Percentiles rank a stretch among this genome's conserved stretches.
Conservation (phyloP, 2,797 vertebrate species). For the Pelobates cultripes region DNA sequence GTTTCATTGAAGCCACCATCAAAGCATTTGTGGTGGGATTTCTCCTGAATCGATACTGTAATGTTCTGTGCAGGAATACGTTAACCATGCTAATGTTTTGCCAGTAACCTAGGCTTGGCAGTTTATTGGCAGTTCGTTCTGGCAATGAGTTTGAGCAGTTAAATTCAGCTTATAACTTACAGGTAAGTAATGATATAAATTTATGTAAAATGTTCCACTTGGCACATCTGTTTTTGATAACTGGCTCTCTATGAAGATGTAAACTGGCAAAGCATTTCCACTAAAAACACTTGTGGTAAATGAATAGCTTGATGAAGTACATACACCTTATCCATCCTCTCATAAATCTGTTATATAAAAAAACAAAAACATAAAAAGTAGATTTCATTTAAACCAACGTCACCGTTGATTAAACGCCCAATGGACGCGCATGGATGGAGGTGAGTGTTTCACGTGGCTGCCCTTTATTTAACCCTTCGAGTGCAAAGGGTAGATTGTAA, state of each 20-base stretch:
- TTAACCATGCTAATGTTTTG: conserved; percentile 62
- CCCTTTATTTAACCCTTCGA: too few relatives aligned
- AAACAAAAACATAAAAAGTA: neutral
- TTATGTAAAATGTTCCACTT: conserved; percentile 69
- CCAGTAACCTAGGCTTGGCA: conserved; percentile 66
- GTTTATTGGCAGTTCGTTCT: conserved; percentile 66
- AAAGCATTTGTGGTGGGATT: conserved; percentile 68
- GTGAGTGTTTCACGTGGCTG: too few relatives aligned
- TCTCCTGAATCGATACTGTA: conserved; percentile 62
- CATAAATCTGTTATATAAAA: neutral
- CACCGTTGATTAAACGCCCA: neutral
- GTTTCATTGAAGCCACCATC: conserved; percentile 65
- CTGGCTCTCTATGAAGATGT: conserved; percentile 50
- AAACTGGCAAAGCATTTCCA: conserved; percentile 51
- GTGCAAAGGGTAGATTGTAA: too few relatives aligned
- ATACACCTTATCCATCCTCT: conserved; percentile 34
- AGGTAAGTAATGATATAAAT: conserved; percentile 74
- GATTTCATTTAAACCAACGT: neutral
- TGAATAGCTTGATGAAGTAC: conserved; percentile 51
- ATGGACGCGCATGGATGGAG: neutral
- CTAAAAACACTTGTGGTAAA: conserved; percentile 35
- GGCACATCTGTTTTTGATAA: conserved; percentile 70
- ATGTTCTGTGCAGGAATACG: conserved; percentile 61
- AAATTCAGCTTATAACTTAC: conserved; percentile 68
- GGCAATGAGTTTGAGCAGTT: conserved; percentile 61